Percentiles rank a stretch among this genome's conserved stretches.
phyloP scores from a whole-genome alignment of 2,888 invertebrate species.

The Griposia aprilina region DNA sequence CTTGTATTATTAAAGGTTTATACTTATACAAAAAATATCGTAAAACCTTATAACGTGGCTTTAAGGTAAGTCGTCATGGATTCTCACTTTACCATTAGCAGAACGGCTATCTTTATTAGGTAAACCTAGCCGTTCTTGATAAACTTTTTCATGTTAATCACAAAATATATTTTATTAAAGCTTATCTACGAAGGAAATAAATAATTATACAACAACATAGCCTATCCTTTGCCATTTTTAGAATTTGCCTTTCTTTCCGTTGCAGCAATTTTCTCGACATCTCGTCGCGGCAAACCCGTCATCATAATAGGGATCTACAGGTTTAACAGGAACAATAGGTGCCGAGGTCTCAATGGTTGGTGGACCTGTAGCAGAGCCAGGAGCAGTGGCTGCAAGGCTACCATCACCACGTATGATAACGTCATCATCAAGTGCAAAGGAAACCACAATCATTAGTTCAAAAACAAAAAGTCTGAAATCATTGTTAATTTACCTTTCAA shows the following conservation, averaged over 20 bases:
- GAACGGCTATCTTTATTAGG: neutral
- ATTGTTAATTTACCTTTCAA: neutral
- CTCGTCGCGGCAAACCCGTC: constrained; percentile 58
- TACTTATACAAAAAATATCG: neutral
- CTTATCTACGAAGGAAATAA: neutral
- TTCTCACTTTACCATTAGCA: neutral
- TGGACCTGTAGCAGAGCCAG: constrained; percentile 55
- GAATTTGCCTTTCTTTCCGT: constrained; percentile 18
- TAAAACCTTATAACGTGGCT: neutral
- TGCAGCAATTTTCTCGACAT: constrained; percentile 50
- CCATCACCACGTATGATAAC: constrained; percentile 57
- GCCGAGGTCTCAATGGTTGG: constrained; percentile 34
- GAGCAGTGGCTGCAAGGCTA: constrained; percentile 56
- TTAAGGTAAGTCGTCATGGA: neutral
- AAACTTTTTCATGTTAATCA: neutral
- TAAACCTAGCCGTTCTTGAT: neutral
- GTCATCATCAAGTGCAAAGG: constrained; percentile 45
- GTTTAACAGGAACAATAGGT: constrained; percentile 64
- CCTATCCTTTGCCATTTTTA: neutral
- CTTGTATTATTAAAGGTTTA: neutral
- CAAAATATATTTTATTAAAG: neutral
- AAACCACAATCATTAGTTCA: constrained; percentile 56
- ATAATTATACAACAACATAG: neutral
- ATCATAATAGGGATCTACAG: constrained; percentile 60
- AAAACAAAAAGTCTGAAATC: constrained; percentile 9